Base-by-base conservation (phyloP, 2,113 vertebrate genomes). In the Eupsittula cactorum region DNA sequence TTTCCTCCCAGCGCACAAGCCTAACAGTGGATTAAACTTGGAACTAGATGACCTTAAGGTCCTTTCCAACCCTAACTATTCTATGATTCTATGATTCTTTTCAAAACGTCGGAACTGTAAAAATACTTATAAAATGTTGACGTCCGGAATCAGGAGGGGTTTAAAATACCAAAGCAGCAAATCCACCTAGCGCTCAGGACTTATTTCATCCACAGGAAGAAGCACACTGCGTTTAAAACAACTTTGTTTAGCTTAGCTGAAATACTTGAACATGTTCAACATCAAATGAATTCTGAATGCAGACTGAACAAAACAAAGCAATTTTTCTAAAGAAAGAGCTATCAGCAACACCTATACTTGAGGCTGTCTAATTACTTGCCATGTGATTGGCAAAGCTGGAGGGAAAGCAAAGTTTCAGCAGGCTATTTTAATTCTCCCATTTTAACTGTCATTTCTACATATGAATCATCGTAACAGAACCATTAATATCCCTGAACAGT, bases 81-180 rank as follows among this genome's bases (percentile, higher is more conserved):
- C 44, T 44, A 44, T 44, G 44, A 44, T 44, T 44, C 44, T 44
- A 44, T 44, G 76, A 82, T 94, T 83, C 92, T 91, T 95, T 96
- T 95, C 92, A 91, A 86, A 69, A 88, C 44, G 69, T 84, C 77
- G 92, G 50, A 92, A 96, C 88, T 79, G 76, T 20, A 94, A 92
- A 95, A 97, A 91, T 96, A 96, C 91, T 96, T 96, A 92, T 62
- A 82, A 96, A 92, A 94, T 93, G 88, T 84, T 95, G 90, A 95
- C 7, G 31, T 94, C 92, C 92, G 81, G 80, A 94, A 93, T 92
- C 82, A 96, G 77, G 88, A 93, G 83, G 86, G 86, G 80, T 84
- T 97, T 97, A 96, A 96, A 96, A 96, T 95, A 96, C 95, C 95
- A 95, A 53, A 91, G 90, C 77, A 92, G 74, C 86, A 96, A 97